Conservation (phyloP, 2,888 invertebrate species). For the Pecten maximus region DNA sequence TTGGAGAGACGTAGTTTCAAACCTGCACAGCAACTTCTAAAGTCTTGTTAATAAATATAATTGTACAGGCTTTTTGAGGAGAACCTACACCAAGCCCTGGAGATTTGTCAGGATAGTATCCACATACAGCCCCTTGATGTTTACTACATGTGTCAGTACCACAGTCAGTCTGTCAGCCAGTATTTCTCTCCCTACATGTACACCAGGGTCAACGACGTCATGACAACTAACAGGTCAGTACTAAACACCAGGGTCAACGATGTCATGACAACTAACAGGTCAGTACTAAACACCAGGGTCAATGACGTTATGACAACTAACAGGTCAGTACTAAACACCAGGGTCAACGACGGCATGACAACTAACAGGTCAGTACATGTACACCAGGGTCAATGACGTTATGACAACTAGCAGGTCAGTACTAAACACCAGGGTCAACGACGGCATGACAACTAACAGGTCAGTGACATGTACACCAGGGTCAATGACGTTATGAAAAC, state of each 20-base stretch:
- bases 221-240: slow-evolving; percentile 36
- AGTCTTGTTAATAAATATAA: too few relatives aligned
- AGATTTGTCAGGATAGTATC: slow-evolving; percentile 63
- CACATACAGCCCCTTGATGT: slow-evolving; percentile 68
- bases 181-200: slow-evolving; percentile 66
- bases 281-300: neutral
- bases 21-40: too few relatives aligned
- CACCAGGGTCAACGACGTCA: slow-evolving; percentile 37
- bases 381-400: slow-evolving; percentile 36
- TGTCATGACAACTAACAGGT: slow-evolving; percentile 21
- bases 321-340: neutral
- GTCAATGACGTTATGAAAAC: neutral
- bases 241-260: slow-evolving; percentile 13
- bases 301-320: neutral
- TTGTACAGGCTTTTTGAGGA: slow-evolving; percentile 67
- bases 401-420: neutral
- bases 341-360: slow-evolving; percentile 33
- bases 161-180: slow-evolving; percentile 57
- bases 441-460: neutral
- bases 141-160: slow-evolving; percentile 63
- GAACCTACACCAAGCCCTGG: slow-evolving; percentile 59
- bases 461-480: slow-evolving; percentile 36
- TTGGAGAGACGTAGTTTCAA: too few relatives aligned
- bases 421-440: neutral
- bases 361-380: slow-evolving; percentile 58